Base-by-base conservation (phyloP, 2,113 vertebrate species). In the Buteo buteo region DNA sequence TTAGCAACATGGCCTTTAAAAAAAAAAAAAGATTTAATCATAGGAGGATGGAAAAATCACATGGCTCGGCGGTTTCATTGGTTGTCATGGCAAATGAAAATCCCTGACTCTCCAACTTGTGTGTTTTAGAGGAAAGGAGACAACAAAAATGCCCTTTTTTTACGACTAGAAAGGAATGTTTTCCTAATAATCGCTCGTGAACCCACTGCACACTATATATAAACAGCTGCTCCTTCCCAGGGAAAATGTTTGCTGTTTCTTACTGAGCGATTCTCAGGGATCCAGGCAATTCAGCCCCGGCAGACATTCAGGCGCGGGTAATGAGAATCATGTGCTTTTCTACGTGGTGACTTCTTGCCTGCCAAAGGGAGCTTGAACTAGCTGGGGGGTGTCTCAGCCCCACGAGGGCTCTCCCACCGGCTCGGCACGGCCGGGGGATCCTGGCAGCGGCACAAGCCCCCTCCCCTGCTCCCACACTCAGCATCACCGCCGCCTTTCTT, bases 31-130 rank as follows among this genome's bases (percentile, higher is more conserved):
- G 2, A 81, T 58, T 70, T 87, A 77, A 93, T 91, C 91, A 88
- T 45, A 89, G 84, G 45, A 92, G 54, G 36, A 80, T 14, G 89
- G 78, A 94, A 87, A 90, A 94, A 93, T 88, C 94, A 95, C 91
- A 88, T 74, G 84, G 78, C 78, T 95, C 22, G 1, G 84, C 26
- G 16, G 66, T 95, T 96, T 77, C 87, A 62, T 13, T 1, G 74
- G 97, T 97, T 97, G 97, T 94, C 96, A 97, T 96, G 95, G 96
- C 67, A 97, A 97, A 96, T 20, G 62, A 96, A 96, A 96, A 94
- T 88, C 87, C 84, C 78, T 18, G 26, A 91, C 58, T 88, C 90
- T 77, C 77, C 2, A 6, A 82, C 16, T 94, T 91, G 54, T 82
- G 73, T 77, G 61, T 89, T 97, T 85, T 88, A 86, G 58, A 94